Evolutionary conservation across 2,113 vertebrate species (phyloP), one percentile per base, ranked within the genome.

Genomic region (Callospermophilus lateralis): DNA sequence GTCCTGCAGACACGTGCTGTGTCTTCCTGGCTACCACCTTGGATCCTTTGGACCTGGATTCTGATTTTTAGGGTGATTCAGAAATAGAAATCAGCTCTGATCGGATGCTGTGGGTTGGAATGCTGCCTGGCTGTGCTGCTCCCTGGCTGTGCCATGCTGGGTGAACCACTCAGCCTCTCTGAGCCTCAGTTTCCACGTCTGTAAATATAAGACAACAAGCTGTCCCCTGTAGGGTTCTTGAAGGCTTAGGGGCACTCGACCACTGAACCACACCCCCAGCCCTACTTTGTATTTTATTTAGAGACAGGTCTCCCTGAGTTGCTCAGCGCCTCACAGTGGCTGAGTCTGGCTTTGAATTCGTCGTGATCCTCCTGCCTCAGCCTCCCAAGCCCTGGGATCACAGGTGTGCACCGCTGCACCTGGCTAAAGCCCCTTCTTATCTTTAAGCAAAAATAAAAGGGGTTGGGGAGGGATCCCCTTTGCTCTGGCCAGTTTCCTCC

Each of bases 201-300:
- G 10, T 51, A 15, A 51, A 8, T 22, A n/a, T 8, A 32, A 22
- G 53, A 13, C 0, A 48, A 0, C 2, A 28, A 30, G 13, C 13
- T 22, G 2, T 37, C 30, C 77, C 30, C 61, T 39, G 19, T 6
- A 19, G 34, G 42, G 24, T 11, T 16, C 32, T 70, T 28, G 61
- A 68, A 77, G 58, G 48, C 28, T 77, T 61, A 16, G 55, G 55
- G 55, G 55, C 20, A 8, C 55, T 22, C 2, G 6, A 8, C 55
- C 55, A 22, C 55, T 22, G 55, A 22, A 20, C 55, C 55, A 58
- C 55, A 58, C 20, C 55, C 55, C 55, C 20, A 20, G 55, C 55
- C 55, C 55, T 58, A 19, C 8, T 58, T 22, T 58, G 20, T 22
- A 22, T 58, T 58, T 58, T 58, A 58, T 58, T 16, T 58, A 20